Conservation (phyloP, 2,797 vertebrate genomes). For the Crax fasciolata region DNA sequence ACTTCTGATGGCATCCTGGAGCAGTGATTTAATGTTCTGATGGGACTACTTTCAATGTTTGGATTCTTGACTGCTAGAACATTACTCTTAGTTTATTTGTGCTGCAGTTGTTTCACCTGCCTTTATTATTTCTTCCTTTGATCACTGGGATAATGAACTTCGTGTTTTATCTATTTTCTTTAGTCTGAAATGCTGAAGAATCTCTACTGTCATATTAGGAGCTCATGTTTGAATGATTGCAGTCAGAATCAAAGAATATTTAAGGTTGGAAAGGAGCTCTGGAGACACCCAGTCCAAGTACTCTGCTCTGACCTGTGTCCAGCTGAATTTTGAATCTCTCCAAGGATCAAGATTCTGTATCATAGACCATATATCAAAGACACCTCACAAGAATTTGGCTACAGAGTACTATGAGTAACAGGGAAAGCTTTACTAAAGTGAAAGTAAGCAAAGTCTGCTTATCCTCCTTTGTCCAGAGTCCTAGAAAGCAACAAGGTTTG, state of each 20-base stretch:
- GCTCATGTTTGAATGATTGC: background rate
- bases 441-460: background rate
- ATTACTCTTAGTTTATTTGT: slow-evolving; percentile 47
- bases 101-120: slow-evolving; percentile 51
- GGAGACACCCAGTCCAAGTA: background rate
- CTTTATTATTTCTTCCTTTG: slow-evolving; percentile 12
- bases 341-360: background rate
- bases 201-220: background rate
- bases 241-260: background rate
- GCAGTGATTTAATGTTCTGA: slow-evolving; percentile 47
- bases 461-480: background rate
- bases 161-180: background rate
- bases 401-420: background rate
- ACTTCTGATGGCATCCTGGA: slow-evolving; percentile 39
- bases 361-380: background rate
- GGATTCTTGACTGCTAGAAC: slow-evolving; percentile 10
- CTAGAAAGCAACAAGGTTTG: background rate
- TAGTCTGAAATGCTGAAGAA: background rate
- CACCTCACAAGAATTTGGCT: background rate
- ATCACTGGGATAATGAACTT: background rate
- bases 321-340: background rate
- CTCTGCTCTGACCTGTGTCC: background rate
- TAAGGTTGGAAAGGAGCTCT: background rate
- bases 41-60: background rate
- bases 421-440: background rate